Conservation (phyloP, 2,888 invertebrate species). For the Taphrorychus bicolor region DNA sequence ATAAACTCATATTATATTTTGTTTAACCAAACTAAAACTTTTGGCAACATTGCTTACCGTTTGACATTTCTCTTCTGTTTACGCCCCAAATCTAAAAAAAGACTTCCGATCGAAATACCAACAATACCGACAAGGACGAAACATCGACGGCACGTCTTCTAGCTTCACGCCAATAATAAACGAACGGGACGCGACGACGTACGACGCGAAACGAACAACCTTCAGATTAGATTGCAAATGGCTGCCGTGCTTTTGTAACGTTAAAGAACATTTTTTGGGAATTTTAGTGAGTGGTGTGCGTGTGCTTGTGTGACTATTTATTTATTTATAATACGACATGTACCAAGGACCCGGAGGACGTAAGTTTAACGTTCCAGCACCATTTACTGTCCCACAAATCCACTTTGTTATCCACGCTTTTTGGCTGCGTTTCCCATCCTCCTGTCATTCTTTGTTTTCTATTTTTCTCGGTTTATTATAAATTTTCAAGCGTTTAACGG, state of each 20-base stretch:
- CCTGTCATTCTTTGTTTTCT: slow-evolving; percentile 37
- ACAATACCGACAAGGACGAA: neutral
- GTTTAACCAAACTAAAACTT: too few species aligned
- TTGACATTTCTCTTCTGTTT: neutral
- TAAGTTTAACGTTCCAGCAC: slow-evolving; percentile 48
- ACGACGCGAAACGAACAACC: neutral
- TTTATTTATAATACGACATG: slow-evolving; percentile 52
- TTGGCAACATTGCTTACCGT: neutral
- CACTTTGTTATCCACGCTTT: slow-evolving; percentile 19
- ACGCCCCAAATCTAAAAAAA: neutral
- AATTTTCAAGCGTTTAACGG: neutral
- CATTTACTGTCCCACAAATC: neutral
- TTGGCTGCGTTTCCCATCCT: slow-evolving; percentile 3
- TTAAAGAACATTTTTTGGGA: slow-evolving; percentile 53
- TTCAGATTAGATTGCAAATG: slow-evolving; percentile 56
- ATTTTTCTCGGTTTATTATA: slow-evolving; percentile 7
- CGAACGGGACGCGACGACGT: neutral
- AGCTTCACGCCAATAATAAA: neutral
- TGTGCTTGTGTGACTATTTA: slow-evolving; percentile 57
- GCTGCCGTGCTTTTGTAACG: slow-evolving; percentile 57
- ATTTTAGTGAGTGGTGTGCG: slow-evolving; percentile 56
- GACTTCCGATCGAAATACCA: neutral
- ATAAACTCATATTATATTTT: too few species aligned
- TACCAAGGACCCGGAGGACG: slow-evolving; percentile 59
- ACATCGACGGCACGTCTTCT: neutral